Percentiles rank a stretch among this genome's conserved stretches.
phyloP scores from a whole-genome alignment of 2,888 invertebrate genomes.

The Pseudococcus jackbeardsleyi region DNA sequence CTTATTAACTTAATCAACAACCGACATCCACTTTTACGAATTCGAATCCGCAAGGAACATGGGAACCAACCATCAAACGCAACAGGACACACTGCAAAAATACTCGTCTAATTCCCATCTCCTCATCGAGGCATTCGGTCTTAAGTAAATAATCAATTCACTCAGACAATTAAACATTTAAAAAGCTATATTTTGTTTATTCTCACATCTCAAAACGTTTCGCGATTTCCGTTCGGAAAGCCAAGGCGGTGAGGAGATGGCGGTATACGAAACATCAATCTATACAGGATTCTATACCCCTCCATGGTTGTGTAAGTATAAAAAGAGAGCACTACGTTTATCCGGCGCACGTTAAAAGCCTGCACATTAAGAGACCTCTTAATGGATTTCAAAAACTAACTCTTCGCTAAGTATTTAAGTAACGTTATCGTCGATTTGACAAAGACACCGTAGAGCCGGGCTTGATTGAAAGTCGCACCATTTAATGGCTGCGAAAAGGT shows the following conservation, averaged over 20 bases:
- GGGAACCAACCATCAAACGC: neutral
- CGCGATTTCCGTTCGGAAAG: neutral
- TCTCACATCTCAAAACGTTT: neutral
- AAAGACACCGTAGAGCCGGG: constrained; percentile 30
- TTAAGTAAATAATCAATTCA: constrained; percentile 1
- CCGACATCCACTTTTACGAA: neutral
- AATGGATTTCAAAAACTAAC: constrained; percentile 61
- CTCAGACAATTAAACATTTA: constrained; percentile 36
- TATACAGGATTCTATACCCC: neutral
- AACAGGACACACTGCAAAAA: neutral
- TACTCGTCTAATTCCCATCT: neutral
- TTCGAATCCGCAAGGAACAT: neutral
- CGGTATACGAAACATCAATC: constrained; percentile 7
- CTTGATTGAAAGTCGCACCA: constrained; percentile 54
- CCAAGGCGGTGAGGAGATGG: too few relatives aligned
- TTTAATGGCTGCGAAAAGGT: constrained; percentile 54
- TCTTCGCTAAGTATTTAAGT: constrained; percentile 61
- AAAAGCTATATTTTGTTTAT: constrained; percentile 37
- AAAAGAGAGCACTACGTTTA: neutral
- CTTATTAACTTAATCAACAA: constrained; percentile 31
- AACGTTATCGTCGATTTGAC: constrained; percentile 61
- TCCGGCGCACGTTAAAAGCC: constrained; percentile 50
- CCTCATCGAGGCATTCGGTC: neutral
- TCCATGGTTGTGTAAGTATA: neutral
- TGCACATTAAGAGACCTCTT: constrained; percentile 59